Evolutionary conservation across 2,888 invertebrate genomes (phyloP).

Genomic region (Spisula subtruncata): DNA sequence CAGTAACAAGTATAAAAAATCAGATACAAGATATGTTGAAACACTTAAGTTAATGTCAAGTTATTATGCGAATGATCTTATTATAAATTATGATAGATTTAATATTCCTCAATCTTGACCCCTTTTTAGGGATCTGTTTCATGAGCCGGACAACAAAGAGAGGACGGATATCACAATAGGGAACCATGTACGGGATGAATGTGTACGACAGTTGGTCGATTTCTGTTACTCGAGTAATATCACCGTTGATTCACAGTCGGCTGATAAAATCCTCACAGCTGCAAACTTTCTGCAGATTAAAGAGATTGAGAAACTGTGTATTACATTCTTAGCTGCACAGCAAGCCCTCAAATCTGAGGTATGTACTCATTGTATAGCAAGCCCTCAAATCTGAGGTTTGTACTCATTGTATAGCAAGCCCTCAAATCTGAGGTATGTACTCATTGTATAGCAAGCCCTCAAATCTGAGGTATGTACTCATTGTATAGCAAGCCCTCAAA

Average conservation of each 20-base stretch:
- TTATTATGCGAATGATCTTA: no score
- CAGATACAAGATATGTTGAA: no score
- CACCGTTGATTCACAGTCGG: conserved; percentile 76
- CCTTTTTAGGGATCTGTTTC: conserved; percentile 66
- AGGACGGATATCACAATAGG: conserved; percentile 67
- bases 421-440: no score
- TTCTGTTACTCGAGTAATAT: conserved; percentile 77
- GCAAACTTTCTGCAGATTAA: conserved; percentile 76
- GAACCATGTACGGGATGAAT: conserved; percentile 70
- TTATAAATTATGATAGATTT: background rate
- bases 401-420: no score
- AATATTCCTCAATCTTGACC: background rate
- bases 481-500: no score
- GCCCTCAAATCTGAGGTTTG: no score
- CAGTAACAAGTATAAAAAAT: no score
- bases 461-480: no score
- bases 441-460: no score
- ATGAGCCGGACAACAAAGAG: conserved; percentile 67
- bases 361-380: background rate
- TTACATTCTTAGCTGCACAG: conserved; percentile 77
- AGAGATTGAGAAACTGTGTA: conserved; percentile 77
- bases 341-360: conserved; percentile 76
- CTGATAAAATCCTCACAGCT: conserved; percentile 73
- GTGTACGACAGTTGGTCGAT: conserved; percentile 71
- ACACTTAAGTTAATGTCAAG: background rate